Conservation (phyloP, 2,888 invertebrate genomes). For the Spodoptera littoralis region DNA sequence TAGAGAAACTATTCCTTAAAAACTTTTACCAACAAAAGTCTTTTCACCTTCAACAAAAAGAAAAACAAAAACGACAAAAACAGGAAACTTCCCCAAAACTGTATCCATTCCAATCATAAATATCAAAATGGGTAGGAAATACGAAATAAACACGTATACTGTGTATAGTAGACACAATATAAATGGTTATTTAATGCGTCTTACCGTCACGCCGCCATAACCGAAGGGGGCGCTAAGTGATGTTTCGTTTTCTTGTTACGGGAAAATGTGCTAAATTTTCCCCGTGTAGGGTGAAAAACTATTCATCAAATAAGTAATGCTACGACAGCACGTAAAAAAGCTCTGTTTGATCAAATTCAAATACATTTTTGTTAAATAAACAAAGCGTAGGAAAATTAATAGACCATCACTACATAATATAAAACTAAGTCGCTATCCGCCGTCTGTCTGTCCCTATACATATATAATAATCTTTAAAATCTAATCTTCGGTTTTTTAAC, state of each 20-base stretch:
- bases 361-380: too few species aligned
- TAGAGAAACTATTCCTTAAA: too few species aligned
- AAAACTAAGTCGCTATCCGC: too few species aligned
- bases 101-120: conserved; percentile 43
- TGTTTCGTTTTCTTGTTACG: conserved; percentile 42
- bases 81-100: conserved; percentile 12
- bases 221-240: conserved; percentile 47
- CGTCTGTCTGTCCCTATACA: too few species aligned
- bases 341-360: neutral
- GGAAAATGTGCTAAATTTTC: conserved; percentile 16
- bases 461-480: too few species aligned
- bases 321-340: neutral
- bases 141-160: conserved; percentile 37
- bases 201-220: conserved; percentile 41
- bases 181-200: conserved; percentile 71
- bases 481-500: too few species aligned
- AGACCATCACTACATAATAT: too few species aligned
- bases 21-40: too few species aligned
- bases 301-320: conserved; percentile 10
- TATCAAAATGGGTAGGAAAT: conserved; percentile 41
- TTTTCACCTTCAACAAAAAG: conserved; percentile 3
- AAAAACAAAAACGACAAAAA: neutral
- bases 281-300: conserved; percentile 14
- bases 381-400: too few species aligned
- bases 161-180: conserved; percentile 64